These are phyloP conservation scores for Tursiops truncatus DNA, from an alignment of 2,113 vertebrate genomes.

Conservation along the genomic window DNA sequence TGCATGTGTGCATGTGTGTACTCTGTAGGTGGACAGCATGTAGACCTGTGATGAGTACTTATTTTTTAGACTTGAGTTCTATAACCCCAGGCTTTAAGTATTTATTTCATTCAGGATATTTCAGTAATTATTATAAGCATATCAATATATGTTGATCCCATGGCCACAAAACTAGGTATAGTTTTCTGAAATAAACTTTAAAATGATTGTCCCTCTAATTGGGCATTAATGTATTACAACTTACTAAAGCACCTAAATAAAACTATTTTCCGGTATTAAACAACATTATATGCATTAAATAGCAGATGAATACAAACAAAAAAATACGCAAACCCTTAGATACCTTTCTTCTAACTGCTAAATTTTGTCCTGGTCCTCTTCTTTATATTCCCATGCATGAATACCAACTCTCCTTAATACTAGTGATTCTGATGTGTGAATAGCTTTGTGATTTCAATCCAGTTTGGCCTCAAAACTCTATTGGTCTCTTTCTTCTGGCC, in stretches of 20 bases:
- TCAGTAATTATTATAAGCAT: not conserved
- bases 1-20: not conserved
- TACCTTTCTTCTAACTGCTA: not conserved
- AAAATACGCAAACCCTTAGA: not conserved
- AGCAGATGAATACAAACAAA: not conserved
- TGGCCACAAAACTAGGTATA: not conserved
- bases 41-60: not conserved
- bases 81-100: not conserved
- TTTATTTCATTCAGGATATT: not conserved
- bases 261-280: not conserved
- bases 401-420: not conserved
- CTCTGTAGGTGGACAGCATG: not conserved
- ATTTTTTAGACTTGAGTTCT: not conserved
- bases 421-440: not conserved
- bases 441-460: not conserved
- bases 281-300: not conserved
- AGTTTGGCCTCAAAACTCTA: not conserved
- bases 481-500: not conserved
- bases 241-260: not conserved
- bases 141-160: not conserved
- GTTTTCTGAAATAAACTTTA: conserved; percentile 11
- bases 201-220: not conserved
- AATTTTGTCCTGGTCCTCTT: not conserved
- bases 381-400: not conserved
- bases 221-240: not conserved